phyloP scores from a whole-genome alignment of 2,888 invertebrate genomes.

The Eupithecia inturbata region DNA sequence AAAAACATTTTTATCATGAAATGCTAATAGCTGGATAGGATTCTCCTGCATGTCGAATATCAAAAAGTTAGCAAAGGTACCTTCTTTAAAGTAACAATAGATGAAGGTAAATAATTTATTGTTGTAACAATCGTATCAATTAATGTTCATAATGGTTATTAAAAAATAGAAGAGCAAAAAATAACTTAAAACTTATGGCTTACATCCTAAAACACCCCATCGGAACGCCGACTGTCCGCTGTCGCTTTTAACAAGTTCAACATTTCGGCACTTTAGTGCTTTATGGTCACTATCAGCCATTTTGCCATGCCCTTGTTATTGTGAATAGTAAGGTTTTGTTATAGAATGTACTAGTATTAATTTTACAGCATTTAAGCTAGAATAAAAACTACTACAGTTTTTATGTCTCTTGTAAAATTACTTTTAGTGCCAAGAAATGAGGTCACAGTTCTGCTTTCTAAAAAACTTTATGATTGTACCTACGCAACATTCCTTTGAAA shows the following conservation, averaged over 20 bases:
- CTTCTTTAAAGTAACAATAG: no score
- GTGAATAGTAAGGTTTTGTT: not conserved
- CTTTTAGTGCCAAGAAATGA: not conserved
- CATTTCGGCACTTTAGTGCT: slow-evolving; percentile 29
- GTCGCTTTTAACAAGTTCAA: slow-evolving; percentile 45
- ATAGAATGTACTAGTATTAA: not conserved
- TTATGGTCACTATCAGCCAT: slow-evolving; percentile 23
- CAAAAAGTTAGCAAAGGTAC: not conserved
- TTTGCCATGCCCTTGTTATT: slow-evolving; percentile 7
- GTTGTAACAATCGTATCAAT: no score
- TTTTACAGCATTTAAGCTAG: not conserved
- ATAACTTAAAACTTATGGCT: slow-evolving; percentile 37
- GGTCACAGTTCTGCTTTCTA: not conserved
- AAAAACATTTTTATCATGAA: no score
- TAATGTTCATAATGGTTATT: not conserved
- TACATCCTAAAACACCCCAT: slow-evolving; percentile 26
- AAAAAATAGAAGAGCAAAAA: not conserved
- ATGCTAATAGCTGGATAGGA: no score
- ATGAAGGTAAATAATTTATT: no score
- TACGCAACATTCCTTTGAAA: slow-evolving; percentile 17
- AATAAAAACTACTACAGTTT: not conserved
- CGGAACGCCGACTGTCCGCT: slow-evolving; percentile 31
- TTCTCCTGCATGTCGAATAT: not conserved
- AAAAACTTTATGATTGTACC: not conserved
- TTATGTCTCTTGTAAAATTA: not conserved